Evolutionary conservation across 2,113 vertebrate species (phyloP).

Genomic region (Kryptolebias marmoratus): DNA sequence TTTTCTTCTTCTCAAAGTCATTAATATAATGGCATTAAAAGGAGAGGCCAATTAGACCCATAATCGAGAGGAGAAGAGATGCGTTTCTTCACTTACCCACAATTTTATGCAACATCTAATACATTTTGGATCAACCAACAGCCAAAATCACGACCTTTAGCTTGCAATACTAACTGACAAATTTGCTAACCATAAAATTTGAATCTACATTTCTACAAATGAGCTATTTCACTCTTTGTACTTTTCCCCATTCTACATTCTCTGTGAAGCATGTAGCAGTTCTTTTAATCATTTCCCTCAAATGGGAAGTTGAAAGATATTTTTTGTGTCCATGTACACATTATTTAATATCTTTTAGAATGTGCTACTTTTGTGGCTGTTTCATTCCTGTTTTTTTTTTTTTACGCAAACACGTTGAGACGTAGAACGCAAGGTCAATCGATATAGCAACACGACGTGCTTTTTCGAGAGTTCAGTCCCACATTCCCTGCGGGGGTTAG

Average conservation of each 20-base stretch:
- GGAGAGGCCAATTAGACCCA: slow-evolving; percentile 37
- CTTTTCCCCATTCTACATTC: slow-evolving; percentile 14
- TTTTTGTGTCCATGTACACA: not conserved
- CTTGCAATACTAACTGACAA: not conserved
- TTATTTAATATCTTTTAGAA: not conserved
- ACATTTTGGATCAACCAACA: slow-evolving; percentile 24
- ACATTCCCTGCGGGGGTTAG: slow-evolving; percentile 28
- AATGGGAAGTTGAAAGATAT: not conserved
- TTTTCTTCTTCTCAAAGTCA: not conserved
- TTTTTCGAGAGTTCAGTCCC: slow-evolving; percentile 18
- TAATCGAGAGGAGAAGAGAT: slow-evolving; percentile 1
- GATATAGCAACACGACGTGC: slow-evolving; percentile 14
- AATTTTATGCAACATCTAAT: slow-evolving; percentile 25
- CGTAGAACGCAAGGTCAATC: slow-evolving; percentile 23
- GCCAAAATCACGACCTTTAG: slow-evolving; percentile 19
- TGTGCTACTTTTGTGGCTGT: not conserved
- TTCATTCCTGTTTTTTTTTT: not conserved
- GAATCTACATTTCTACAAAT: slow-evolving; percentile 33
- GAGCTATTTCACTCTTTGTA: not conserved
- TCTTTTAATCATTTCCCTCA: slow-evolving; percentile 2
- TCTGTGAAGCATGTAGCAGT: slow-evolving; percentile 4
- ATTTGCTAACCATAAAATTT: slow-evolving; percentile 7
- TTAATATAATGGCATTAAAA: slow-evolving; percentile 37
- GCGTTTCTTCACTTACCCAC: slow-evolving; percentile 15
- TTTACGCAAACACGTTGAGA: not conserved